Conservation (phyloP, 2,888 invertebrate species). For the Resseliella maxima region DNA sequence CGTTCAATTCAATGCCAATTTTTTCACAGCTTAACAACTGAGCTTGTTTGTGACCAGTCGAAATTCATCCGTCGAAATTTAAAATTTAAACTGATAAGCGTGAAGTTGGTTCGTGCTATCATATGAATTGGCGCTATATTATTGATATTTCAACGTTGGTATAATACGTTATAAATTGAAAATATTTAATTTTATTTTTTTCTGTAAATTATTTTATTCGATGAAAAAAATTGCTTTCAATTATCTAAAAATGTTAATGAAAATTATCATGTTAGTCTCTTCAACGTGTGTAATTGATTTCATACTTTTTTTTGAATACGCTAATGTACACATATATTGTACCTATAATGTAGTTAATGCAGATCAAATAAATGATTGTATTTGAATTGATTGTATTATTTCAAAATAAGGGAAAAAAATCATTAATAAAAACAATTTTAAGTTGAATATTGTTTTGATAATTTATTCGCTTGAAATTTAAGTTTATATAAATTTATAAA, state of each 20-base stretch:
- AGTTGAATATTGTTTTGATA: neutral
- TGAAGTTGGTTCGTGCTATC: neutral
- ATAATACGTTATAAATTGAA: neutral
- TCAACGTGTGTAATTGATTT: too few species aligned
- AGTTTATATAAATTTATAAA: slow-evolving; percentile 49
- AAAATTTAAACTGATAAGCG: neutral
- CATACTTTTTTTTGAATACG: too few species aligned
- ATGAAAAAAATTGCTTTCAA: too few species aligned
- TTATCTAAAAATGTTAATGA: neutral
- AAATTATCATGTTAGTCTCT: too few species aligned
- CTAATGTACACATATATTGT: too few species aligned
- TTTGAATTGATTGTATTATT: too few species aligned
- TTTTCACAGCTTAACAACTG: neutral
- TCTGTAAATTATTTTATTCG: too few species aligned
- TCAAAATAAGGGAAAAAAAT: too few species aligned
- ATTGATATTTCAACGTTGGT: neutral
- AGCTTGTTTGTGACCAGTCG: slow-evolving; percentile 49
- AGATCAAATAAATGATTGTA: too few species aligned
- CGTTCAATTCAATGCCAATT: neutral
- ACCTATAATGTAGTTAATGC: too few species aligned
- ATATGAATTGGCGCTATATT: neutral
- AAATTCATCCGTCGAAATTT: slow-evolving; percentile 1
- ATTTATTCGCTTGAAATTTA: slow-evolving; percentile 38
- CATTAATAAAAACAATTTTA: neutral
- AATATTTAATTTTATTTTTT: neutral